Conservation (phyloP, 2,797 vertebrate genomes). For the Schizothorax lantsangensis region DNA sequence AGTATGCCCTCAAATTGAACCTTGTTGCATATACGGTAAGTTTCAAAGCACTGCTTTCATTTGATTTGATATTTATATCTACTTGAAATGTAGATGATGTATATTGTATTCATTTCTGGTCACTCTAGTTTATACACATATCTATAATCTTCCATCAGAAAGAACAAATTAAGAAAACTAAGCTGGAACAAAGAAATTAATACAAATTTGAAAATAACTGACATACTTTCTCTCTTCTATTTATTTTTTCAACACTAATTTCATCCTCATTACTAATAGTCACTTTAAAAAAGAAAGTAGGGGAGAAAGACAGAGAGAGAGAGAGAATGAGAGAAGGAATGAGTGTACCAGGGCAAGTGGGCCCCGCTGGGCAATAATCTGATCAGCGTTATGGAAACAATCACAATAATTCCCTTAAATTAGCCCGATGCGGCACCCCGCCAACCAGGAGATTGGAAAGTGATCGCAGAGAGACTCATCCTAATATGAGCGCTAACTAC, state of each 20-base stretch:
- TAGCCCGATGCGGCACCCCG: slow-evolving; percentile 75
- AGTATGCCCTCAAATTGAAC: neutral
- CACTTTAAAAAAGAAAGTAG: slow-evolving; percentile 35
- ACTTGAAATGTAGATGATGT: neutral
- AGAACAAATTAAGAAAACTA: neutral
- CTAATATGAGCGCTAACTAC: slow-evolving; percentile 78
- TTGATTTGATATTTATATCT: neutral
- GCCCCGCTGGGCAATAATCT: slow-evolving; percentile 82
- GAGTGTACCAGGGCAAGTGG: slow-evolving; percentile 70
- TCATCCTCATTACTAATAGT: slow-evolving; percentile 28
- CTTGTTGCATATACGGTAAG: neutral
- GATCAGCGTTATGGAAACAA: slow-evolving; percentile 84
- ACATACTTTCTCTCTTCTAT: slow-evolving; percentile 17
- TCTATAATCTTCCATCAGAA: neutral
- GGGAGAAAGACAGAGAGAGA: slow-evolving; percentile 40
- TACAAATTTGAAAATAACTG: slow-evolving; percentile 12
- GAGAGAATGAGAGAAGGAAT: slow-evolving; percentile 34
- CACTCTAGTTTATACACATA: neutral
- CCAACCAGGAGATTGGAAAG: slow-evolving; percentile 76
- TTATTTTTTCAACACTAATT: slow-evolving; percentile 20
- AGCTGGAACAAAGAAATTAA: slow-evolving; percentile 2
- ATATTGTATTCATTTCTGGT: neutral
- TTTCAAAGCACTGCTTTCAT: neutral
- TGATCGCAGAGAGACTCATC: slow-evolving; percentile 70
- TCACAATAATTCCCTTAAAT: slow-evolving; percentile 81